Evolutionary conservation across 2,888 invertebrate genomes (phyloP), one percentile per base, ranked within the genome.

Genomic region (Hanleya hanleyi): DNA sequence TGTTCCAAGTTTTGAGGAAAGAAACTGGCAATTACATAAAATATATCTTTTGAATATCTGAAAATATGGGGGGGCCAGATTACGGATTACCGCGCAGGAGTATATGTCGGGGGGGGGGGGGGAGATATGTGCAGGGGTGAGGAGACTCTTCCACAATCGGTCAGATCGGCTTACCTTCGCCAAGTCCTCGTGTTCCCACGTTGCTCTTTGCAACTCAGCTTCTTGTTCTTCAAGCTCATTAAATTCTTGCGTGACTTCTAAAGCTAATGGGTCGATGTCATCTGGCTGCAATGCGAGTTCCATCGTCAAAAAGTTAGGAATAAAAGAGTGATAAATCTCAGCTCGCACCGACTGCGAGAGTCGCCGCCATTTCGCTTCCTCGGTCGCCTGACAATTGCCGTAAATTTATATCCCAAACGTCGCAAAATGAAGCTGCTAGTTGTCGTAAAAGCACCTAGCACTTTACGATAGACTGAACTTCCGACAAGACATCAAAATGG

Each of bases 171-270:
- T 18, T 38, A 85, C 87, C 80, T 84, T 83, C 26, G 87, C 87
- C 41, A 87, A 76, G 67, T 84, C 83, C 74, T 87, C 84, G 76
- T 84, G 85, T 69, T 85, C 85, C 87, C 87, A 87, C 33, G 82
- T 80, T 9, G 84, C 84, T 29, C 67, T 70, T n/a, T n/a, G n/a
- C n/a, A n/a, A n/a, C 67, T 38, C 75, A 15, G 68, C 62, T 64
- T 70, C 37, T 62, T 49, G 9, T 22, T 57, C 57, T 26, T 22
- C 22, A 4, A 26, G 22, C 22, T 38, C 41, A 41, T 38, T 66
- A 18, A 66, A 18, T 33, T 66, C 41, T 38, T 66, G 36, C 26
- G 68, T 69, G 36, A 71, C 51, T 61, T 83, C 81, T 36, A 76
- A 75, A 37, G 80, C 79, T 26, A 77, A 71, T 62, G 70, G 70